phyloP scores from a whole-genome alignment of 2,797 vertebrate species.

The Ispidina picta region DNA sequence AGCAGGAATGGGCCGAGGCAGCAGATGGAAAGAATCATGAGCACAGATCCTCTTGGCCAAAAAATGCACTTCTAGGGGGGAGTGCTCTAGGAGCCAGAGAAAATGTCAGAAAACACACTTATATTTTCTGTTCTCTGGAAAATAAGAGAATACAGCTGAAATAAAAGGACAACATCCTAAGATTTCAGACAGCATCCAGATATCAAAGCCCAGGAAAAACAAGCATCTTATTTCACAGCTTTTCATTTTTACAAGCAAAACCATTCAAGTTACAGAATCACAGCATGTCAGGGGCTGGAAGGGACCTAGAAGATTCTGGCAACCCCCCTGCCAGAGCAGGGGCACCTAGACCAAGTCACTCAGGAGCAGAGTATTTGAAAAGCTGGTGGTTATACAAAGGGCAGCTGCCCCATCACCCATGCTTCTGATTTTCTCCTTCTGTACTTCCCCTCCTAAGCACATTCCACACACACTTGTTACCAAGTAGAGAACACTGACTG shows the following conservation, averaged over 20 bases:
- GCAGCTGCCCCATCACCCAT: background rate
- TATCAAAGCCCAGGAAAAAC: background rate
- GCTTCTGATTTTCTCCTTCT: background rate
- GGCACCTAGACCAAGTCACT: no score
- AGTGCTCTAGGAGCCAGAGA: conserved; percentile 12
- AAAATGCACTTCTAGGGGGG: background rate
- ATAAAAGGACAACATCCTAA: background rate
- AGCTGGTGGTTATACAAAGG: background rate
- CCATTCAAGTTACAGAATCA: background rate
- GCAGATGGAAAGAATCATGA: conserved; percentile 64
- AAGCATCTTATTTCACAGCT: background rate
- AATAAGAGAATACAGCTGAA: background rate
- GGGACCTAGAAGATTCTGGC: no score
- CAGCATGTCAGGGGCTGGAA: no score
- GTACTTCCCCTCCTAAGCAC: background rate
- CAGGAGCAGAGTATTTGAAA: background rate
- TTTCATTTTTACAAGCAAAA: background rate
- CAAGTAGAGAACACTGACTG: background rate
- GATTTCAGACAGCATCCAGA: background rate
- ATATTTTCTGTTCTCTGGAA: background rate
- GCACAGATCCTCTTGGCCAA: conserved; percentile 9
- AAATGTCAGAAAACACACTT: conserved; percentile 13
- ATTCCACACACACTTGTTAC: background rate
- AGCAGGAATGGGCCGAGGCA: rapidly evolving
- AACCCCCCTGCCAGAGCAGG: no score